phyloP scores from a whole-genome alignment of 2,888 invertebrate genomes.

The Xylophagus ater region DNA sequence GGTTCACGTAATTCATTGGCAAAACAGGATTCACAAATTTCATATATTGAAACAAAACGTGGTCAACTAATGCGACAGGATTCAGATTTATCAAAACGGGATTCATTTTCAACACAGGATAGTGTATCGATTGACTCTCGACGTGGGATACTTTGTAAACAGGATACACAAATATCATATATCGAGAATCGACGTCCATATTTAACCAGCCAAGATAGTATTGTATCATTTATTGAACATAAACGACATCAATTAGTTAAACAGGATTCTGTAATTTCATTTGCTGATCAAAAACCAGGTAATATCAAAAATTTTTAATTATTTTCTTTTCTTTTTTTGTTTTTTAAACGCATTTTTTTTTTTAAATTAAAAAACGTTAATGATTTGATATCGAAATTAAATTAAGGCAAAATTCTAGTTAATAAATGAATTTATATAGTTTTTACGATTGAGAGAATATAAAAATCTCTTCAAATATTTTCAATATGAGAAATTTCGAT shows the following conservation, averaged over 20 bases:
- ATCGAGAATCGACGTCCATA: constrained; percentile 21
- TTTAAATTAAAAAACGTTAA: too few species aligned
- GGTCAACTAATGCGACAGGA: constrained; percentile 22
- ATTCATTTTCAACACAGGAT: constrained; percentile 31
- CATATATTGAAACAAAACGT: constrained; percentile 37
- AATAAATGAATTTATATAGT: too few species aligned
- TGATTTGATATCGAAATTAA: too few species aligned
- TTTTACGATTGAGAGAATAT: too few species aligned
- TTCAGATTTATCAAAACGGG: constrained; percentile 24
- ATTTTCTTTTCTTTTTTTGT: not conserved
- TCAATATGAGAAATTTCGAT: too few species aligned
- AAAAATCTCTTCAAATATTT: too few species aligned
- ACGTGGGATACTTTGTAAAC: constrained; percentile 26
- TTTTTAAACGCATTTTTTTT: too few species aligned
- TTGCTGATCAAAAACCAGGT: constrained; percentile 38
- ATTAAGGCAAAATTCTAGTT: too few species aligned
- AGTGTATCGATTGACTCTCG: constrained; percentile 34
- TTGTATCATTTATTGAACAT: constrained; percentile 28
- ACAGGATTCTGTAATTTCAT: constrained; percentile 39
- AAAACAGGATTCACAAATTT: constrained; percentile 39
- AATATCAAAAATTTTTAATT: constrained; percentile 7
- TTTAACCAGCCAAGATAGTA: constrained; percentile 23
- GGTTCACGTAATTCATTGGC: constrained; percentile 36
- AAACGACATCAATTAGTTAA: constrained; percentile 38
- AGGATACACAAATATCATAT: constrained; percentile 27